Evolutionary conservation across 2,888 invertebrate species (phyloP).

Genomic region (Spodoptera exigua): DNA sequence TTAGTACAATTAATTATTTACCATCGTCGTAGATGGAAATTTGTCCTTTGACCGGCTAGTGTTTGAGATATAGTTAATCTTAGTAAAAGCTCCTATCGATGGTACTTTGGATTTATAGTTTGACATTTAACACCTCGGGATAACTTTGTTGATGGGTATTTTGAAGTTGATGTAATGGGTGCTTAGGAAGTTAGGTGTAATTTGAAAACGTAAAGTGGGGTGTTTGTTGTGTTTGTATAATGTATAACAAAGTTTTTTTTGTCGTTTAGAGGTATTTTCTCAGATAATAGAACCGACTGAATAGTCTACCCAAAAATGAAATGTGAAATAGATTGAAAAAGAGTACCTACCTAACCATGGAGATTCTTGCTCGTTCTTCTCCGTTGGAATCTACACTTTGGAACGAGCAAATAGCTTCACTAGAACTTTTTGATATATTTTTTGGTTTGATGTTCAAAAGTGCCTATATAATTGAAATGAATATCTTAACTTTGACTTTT

Average conservation of each 20-base stretch:
- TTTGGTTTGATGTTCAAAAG: too few species aligned
- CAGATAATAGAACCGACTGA: too few species aligned
- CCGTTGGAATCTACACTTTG: too few species aligned
- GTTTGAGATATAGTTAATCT: conserved; percentile 78
- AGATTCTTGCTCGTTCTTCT: too few species aligned
- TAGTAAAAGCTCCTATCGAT: conserved; percentile 79
- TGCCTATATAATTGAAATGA: too few species aligned
- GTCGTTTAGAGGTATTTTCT: too few species aligned
- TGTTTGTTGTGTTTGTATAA: not conserved
- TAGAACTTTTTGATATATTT: too few species aligned
- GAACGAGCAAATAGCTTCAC: too few species aligned
- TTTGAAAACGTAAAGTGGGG: not conserved
- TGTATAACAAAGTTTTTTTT: not conserved
- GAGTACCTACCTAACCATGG: too few species aligned
- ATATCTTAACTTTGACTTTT: too few species aligned
- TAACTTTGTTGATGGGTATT: conserved; percentile 55
- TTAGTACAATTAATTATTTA: conserved; percentile 89
- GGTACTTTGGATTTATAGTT: conserved; percentile 59
- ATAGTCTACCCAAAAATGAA: too few species aligned
- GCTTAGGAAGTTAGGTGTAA: not conserved
- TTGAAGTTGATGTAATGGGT: conserved; percentile 43
- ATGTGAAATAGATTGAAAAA: too few species aligned
- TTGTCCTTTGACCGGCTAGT: conserved; percentile 82
- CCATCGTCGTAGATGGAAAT: conserved; percentile 74
- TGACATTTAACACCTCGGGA: conserved; percentile 53